phyloP scores from a whole-genome alignment of 2,797 vertebrate genomes.

The Sebastes matsubarae region DNA sequence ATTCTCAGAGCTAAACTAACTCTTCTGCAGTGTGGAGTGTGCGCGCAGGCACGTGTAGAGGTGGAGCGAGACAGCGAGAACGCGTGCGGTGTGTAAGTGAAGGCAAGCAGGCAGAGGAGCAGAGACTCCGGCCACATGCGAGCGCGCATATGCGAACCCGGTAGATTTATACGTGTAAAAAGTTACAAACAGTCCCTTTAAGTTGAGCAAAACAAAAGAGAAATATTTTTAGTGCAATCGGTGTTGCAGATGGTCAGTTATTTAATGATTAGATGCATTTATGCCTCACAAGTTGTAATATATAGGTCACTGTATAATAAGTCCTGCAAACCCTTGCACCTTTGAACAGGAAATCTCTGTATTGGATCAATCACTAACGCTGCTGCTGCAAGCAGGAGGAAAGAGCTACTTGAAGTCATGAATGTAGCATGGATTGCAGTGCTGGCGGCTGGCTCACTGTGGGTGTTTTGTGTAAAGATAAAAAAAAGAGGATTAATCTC shows the following conservation, averaged over 20 bases:
- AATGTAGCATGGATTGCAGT: conserved; percentile 20
- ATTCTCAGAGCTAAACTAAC: too few relatives aligned
- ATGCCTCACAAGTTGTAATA: conserved; percentile 10
- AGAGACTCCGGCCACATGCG: too few relatives aligned
- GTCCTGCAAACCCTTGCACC: conserved; percentile 2
- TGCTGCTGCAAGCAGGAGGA: neutral
- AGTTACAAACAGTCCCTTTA: neutral
- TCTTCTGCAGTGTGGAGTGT: too few relatives aligned
- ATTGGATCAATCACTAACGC: conserved; percentile 14
- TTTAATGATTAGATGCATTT: neutral
- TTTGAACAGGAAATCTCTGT: conserved; percentile 6
- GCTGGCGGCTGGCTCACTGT: conserved; percentile 22
- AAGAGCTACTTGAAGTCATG: conserved; percentile 2
- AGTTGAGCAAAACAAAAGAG: conserved; percentile 38
- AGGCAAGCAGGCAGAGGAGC: too few relatives aligned
- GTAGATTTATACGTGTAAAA: too few relatives aligned
- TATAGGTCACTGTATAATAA: conserved; percentile 31
- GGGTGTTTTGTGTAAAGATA: conserved; percentile 32
- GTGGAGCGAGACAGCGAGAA: too few relatives aligned
- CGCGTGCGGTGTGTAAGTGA: too few relatives aligned
- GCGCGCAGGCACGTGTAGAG: too few relatives aligned
- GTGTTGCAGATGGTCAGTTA: conserved; percentile 2
- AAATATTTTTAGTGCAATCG: conserved; percentile 3
- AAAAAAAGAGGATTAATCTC: conserved; percentile 36
- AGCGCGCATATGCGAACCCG: too few relatives aligned